These are phyloP conservation scores for Heliconius aoede DNA, from an alignment of 2,888 invertebrate genomes.

Conservation along the genomic window DNA sequence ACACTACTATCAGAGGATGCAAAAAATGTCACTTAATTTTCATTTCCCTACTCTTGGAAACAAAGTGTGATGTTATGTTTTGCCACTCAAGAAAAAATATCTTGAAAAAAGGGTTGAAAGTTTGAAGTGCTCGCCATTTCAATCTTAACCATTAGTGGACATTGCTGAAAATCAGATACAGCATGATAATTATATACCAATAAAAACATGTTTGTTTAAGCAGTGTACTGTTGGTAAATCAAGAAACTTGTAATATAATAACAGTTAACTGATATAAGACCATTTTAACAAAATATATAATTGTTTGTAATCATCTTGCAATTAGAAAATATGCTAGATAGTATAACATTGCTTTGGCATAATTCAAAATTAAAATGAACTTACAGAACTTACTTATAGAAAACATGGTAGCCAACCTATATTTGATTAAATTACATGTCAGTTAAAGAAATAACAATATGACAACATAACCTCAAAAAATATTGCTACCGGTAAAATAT, in stretches of 20 bases:
- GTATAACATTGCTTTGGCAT: neutral
- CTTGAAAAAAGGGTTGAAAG: too few species aligned
- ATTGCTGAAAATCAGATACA: too few species aligned
- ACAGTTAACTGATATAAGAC: neutral
- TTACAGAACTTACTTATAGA: too few species aligned
- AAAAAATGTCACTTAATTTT: too few species aligned
- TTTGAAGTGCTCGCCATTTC: too few species aligned
- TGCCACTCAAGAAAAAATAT: too few species aligned
- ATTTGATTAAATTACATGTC: neutral
- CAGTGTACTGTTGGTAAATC: neutral
- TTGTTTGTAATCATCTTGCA: neutral
- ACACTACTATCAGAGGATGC: too few species aligned
- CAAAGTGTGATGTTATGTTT: too few species aligned
- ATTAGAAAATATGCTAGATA: neutral
- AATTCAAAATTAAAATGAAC: neutral
- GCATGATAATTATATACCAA: too few species aligned
- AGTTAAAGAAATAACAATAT: slow-evolving; percentile 39
- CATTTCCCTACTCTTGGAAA: neutral
- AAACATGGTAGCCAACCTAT: neutral
- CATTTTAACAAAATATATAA: neutral
- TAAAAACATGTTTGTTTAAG: neutral
- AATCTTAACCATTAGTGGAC: too few species aligned
- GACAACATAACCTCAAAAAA: slow-evolving; percentile 62
- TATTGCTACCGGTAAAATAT: slow-evolving; percentile 19
- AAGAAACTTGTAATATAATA: neutral